These are phyloP conservation scores for Syngnathus rostellatus DNA, from an alignment of 2,797 vertebrate genomes.

Conservation along the genomic window DNA sequence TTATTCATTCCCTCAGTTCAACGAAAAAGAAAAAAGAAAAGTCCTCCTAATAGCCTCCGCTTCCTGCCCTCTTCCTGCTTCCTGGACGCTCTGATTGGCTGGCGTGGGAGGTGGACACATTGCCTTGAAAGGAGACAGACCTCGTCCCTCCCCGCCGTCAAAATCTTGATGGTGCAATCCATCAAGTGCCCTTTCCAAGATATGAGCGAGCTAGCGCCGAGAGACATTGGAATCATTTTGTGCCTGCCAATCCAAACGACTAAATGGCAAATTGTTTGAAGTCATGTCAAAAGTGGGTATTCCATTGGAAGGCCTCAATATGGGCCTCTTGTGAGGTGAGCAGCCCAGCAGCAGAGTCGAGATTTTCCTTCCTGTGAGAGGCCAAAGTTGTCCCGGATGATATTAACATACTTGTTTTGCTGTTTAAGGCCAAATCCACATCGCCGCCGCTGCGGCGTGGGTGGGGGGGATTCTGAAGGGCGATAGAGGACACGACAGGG, in stretches of 20 bases:
- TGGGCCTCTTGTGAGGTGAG: not conserved
- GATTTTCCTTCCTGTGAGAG: not conserved
- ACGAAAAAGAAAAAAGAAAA: not conserved
- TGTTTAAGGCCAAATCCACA: conserved; percentile 20
- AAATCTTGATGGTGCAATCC: not conserved
- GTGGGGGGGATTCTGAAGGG: conserved; percentile 36
- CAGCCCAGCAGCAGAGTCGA: not conserved
- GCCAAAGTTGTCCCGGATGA: not conserved
- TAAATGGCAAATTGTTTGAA: too few species aligned
- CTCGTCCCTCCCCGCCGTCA: not conserved
- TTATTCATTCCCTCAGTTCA: conserved; percentile 49
- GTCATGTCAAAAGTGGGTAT: too few species aligned
- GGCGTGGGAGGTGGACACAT: not conserved
- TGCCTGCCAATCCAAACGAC: too few species aligned
- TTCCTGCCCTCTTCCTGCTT: conserved; percentile 12
- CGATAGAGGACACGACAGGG: conserved; percentile 38
- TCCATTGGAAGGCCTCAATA: not conserved
- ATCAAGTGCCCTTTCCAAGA: not conserved
- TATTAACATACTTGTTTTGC: conserved; percentile 8
- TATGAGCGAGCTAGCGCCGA: too few species aligned
- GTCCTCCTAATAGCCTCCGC: conserved; percentile 23
- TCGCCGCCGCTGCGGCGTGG: conserved; percentile 21
- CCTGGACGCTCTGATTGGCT: not conserved
- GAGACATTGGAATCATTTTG: too few species aligned
- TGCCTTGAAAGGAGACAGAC: not conserved